Base-by-base conservation (phyloP, 1,140 invertebrate genomes). In the Leptinotarsa undecemlineata region DNA sequence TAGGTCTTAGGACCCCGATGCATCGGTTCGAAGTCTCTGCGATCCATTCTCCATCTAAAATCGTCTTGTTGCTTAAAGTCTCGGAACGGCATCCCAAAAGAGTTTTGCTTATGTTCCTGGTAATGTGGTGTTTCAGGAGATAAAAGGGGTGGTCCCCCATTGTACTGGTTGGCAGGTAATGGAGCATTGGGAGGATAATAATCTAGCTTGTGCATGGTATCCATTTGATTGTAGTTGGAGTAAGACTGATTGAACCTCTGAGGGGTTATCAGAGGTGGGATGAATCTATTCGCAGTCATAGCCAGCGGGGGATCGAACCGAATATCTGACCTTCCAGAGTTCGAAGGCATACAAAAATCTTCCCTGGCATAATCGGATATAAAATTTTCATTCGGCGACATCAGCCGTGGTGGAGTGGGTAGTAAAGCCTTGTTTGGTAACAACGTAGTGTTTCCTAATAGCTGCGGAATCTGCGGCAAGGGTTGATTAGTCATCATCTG, bases 201-300 rank as follows among this genome's bases (percentile, higher is more conserved):
- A 42, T 67, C 68, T 47, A 68, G 20, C 23, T 13, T 48, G 14
- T 63, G 67, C n/a, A 51, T 70, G 33, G 68, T 26, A 26, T 62
- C 70, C 57, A 72, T 63, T 47, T 17, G 17, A 75, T 75, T 75
- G 21, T 70, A 61, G 21, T 70, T 57, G 4, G n/a, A n/a, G n/a
- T 48, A 70, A 4, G 48, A 13, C 57, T 19, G 68, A 20, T 70
- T 60, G 15, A 57, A 70, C 21, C 68, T 70, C 15, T 15, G 68
- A 57, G 48, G 48, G 51, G 17, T 57, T 15, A 70, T 19, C 23
- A 23, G 21, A 26, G 68, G 48, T 15, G 68, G 47, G 13, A 64
- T 64, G 8, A 23, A 64, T 33, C 63, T 64, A 33, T 64, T 64
- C 15, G 20, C 20, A 14, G 62, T 14, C 8, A 64, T 26, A 64